A percentile compares a stretch with the other conserved stretches of the same genome.
phyloP scores from a whole-genome alignment of 2,888 invertebrate species.

The Glyphotaelius pellucidus region DNA sequence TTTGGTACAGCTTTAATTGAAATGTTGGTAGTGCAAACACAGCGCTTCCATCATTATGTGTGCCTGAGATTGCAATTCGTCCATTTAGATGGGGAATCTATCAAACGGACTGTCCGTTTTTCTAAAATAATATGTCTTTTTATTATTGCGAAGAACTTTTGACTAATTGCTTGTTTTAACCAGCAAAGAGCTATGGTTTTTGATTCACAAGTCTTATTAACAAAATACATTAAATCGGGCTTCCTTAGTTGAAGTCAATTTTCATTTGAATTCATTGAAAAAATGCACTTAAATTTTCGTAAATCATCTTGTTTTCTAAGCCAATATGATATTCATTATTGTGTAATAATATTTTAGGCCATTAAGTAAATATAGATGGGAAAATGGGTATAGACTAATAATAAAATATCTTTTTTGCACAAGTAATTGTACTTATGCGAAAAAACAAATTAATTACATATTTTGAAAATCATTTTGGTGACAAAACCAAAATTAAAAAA shows the following conservation, averaged over 20 bases:
- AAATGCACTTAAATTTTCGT: background rate
- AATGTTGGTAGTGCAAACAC: background rate
- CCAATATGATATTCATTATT: background rate
- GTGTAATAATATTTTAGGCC: background rate
- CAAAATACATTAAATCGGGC: no score
- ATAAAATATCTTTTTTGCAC: background rate
- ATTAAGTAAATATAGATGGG: background rate
- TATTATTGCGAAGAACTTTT: no score
- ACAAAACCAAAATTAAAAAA: background rate
- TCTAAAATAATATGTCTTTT: background rate
- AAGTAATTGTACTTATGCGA: background rate
- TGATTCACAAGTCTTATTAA: no score
- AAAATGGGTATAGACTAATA: background rate
- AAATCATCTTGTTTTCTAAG: no score
- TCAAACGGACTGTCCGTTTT: background rate
- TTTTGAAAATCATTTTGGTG: background rate
- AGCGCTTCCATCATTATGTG: background rate
- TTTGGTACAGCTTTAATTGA: background rate
- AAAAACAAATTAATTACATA: no score
- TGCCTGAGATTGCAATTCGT: background rate
- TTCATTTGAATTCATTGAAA: no score
- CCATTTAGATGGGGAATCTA: background rate
- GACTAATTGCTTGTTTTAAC: no score
- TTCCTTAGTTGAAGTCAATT: no score
- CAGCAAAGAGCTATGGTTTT: no score